Conservation (phyloP, 2,888 invertebrate species). For the Seira ritae region DNA sequence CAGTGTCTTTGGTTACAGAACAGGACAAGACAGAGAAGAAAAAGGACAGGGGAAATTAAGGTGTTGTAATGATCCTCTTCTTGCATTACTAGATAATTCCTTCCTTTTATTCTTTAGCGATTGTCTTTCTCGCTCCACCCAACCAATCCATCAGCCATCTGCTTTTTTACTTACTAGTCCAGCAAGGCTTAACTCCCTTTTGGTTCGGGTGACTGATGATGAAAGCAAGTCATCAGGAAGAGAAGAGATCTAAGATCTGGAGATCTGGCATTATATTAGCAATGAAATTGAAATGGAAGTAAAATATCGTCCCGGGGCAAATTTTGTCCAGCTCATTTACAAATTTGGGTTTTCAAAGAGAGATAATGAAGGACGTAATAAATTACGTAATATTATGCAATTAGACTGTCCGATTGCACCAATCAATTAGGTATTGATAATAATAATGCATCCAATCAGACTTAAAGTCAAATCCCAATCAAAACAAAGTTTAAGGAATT, state of each 20-base stretch:
- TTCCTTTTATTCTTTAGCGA: background rate
- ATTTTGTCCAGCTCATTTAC: no score
- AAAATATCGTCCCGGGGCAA: background rate
- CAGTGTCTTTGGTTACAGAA: background rate
- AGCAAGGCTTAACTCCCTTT: background rate
- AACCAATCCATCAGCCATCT: background rate
- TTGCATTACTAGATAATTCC: constrained; percentile 18
- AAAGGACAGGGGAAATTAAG: background rate
- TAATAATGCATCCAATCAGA: no score
- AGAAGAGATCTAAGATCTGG: background rate
- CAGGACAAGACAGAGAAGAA: background rate
- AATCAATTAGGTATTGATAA: no score
- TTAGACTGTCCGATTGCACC: no score
- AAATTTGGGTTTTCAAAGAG: no score
- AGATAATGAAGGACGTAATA: no score
- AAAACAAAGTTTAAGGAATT: no score
- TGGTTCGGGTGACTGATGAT: background rate
- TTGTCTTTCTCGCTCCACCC: background rate
- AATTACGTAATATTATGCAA: no score
- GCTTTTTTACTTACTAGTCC: background rate
- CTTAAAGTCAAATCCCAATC: no score
- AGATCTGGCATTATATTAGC: no score
- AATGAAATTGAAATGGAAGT: no score
- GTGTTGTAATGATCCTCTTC: constrained; percentile 46
- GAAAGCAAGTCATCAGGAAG: no score